These are phyloP conservation scores for Agrotis puta DNA, from an alignment of 2,888 invertebrate species.

Conservation along the genomic window DNA sequence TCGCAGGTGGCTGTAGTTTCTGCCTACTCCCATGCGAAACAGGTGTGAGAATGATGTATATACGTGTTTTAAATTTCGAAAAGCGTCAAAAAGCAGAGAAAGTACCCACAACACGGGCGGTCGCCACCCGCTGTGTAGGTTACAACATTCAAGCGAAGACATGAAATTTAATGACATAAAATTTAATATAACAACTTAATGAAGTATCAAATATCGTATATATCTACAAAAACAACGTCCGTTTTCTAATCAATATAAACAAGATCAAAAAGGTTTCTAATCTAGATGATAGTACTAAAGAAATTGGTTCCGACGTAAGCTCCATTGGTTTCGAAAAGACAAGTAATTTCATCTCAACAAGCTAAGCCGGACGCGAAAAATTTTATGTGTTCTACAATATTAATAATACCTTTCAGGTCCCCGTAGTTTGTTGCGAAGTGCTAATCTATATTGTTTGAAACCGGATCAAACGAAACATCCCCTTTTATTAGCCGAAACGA, in stretches of 20 bases:
- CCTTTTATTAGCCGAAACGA: constrained; percentile 66
- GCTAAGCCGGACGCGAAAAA: constrained; percentile 11
- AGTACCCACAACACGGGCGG: background rate
- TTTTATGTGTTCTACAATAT: constrained; percentile 33
- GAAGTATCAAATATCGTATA: constrained; percentile 3
- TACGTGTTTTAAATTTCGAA: background rate
- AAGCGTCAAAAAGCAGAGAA: constrained; percentile 11
- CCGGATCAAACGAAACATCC: constrained; percentile 65
- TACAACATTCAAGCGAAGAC: background rate
- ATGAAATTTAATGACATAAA: constrained; percentile 22
- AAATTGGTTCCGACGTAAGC: constrained; percentile 37
- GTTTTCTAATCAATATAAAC: constrained; percentile 38
- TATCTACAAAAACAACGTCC: constrained; percentile 3
- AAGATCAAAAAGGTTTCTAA: constrained; percentile 39
- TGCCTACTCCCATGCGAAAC: no score
- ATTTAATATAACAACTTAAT: constrained; percentile 11
- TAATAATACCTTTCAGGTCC: constrained; percentile 40
- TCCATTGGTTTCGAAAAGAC: constrained; percentile 36
- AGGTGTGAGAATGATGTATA: no score
- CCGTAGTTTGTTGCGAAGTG: constrained; percentile 51
- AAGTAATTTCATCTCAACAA: constrained; percentile 27
- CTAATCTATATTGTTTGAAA: constrained; percentile 67
- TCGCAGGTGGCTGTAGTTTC: no score
- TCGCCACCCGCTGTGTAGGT: background rate
- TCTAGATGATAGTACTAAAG: constrained; percentile 29